Evolutionary conservation across 1,140 invertebrate species (phyloP).

Genomic region (Drosophila cardini): DNA sequence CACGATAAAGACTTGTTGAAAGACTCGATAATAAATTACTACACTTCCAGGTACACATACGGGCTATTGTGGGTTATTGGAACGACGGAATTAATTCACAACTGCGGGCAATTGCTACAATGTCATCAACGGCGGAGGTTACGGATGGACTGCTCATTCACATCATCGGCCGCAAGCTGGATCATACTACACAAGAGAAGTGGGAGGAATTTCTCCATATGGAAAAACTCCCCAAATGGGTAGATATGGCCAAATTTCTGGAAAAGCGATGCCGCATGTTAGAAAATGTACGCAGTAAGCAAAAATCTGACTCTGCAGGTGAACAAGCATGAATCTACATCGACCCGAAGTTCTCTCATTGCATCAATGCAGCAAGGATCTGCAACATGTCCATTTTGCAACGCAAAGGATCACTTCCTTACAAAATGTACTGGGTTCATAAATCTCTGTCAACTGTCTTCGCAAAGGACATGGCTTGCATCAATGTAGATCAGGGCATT

Average conservation of each 20-base stretch:
- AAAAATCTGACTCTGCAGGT: too few relatives aligned
- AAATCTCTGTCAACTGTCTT: not conserved
- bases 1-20: not conserved
- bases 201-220: too few relatives aligned
- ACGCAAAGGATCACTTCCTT: not conserved
- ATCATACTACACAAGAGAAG: too few relatives aligned
- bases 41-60: slow-evolving; percentile 7
- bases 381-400: too few relatives aligned
- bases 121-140: not conserved
- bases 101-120: not conserved
- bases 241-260: too few relatives aligned
- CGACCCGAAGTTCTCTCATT: too few relatives aligned
- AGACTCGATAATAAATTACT: not conserved
- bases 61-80: not conserved
- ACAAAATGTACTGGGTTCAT: not conserved
- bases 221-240: too few relatives aligned
- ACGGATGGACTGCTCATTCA: not conserved
- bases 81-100: not conserved
- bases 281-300: too few relatives aligned
- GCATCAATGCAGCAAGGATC: too few relatives aligned
- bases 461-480: not conserved
- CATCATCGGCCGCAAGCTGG: not conserved
- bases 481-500: not conserved
- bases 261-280: too few relatives aligned
- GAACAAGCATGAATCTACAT: too few relatives aligned